phyloP scores from a whole-genome alignment of 2,888 invertebrate genomes.

The Fissipunctia ypsillon region DNA sequence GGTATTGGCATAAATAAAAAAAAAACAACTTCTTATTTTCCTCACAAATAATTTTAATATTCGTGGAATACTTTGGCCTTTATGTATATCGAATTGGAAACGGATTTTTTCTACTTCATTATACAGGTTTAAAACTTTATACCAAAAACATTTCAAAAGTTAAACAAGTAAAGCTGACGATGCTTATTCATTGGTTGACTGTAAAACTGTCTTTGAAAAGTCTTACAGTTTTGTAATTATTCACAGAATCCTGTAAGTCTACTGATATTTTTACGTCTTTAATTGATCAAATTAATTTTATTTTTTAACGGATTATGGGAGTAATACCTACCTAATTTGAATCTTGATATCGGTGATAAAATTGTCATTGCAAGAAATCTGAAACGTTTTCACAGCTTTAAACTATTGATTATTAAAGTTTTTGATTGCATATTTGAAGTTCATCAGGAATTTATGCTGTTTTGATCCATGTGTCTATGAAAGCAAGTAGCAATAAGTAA shows the following conservation, averaged over 20 bases:
- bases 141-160: conserved; percentile 26
- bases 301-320: no score
- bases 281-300: no score
- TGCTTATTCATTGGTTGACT: conserved; percentile 18
- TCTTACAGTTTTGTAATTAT: background rate
- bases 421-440: no score
- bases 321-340: no score
- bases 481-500: background rate
- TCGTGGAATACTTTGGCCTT: background rate
- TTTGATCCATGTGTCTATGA: background rate
- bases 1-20: background rate
- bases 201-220: background rate
- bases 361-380: background rate
- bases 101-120: background rate
- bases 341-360: no score
- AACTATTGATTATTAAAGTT: background rate
- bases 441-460: no score
- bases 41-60: background rate
- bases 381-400: conserved; percentile 1
- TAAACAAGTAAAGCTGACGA: conserved; percentile 18
- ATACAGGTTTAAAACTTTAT: conserved; percentile 15
- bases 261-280: no score
- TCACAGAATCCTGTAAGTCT: background rate
- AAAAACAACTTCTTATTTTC: background rate
- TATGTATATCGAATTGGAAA: background rate